These are phyloP conservation scores for Benthosema pterotum DNA, from an alignment of 2,797 vertebrate species.

Conservation along the genomic window DNA sequence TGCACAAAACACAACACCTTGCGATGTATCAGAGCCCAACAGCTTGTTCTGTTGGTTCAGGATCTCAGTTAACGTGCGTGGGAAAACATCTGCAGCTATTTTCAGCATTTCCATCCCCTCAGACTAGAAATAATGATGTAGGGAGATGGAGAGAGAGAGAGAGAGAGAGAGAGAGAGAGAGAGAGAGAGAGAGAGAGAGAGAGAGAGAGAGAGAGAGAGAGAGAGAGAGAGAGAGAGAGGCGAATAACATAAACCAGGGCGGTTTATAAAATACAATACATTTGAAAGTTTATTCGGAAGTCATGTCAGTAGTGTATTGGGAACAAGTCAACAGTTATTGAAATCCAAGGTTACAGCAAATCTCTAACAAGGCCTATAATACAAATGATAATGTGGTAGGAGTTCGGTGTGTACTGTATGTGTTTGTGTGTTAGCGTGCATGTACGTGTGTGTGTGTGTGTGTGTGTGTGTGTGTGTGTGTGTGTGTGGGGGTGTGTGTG, in stretches of 20 bases:
- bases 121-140: conserved; percentile 47
- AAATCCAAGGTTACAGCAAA: conserved; percentile 76
- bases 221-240: too few relatives aligned
- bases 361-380: conserved; percentile 70
- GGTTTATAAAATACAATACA: conserved; percentile 77
- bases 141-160: background rate
- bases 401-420: conserved; percentile 64
- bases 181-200: too few relatives aligned
- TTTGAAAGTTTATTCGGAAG: conserved; percentile 83
- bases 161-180: too few relatives aligned
- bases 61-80: conserved; percentile 21
- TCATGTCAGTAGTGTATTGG: conserved; percentile 86
- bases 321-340: conserved; percentile 70
- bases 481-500: too few relatives aligned
- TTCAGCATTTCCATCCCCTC: background rate
- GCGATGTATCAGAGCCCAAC: background rate
- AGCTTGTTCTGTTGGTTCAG: conserved; percentile 22
- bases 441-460: too few relatives aligned
- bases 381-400: conserved; percentile 56
- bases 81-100: conserved; percentile 34
- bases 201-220: too few relatives aligned
- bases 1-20: background rate
- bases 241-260: too few relatives aligned
- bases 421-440: too few relatives aligned
- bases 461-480: conserved; percentile 31